These are phyloP conservation scores for Creontiades dilutus DNA, from an alignment of 2,888 invertebrate species.

Conservation along the genomic window DNA sequence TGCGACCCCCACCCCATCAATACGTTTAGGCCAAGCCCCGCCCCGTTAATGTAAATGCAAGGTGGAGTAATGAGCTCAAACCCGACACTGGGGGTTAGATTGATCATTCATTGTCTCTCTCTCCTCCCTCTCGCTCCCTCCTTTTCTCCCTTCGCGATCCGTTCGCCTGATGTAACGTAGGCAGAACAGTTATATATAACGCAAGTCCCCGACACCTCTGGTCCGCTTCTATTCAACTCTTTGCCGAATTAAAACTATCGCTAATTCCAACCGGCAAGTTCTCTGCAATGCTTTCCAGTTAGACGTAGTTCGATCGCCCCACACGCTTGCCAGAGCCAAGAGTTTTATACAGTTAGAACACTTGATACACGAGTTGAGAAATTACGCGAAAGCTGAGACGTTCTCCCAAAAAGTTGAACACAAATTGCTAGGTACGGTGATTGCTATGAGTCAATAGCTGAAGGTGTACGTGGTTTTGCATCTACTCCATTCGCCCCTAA, in stretches of 20 bases:
- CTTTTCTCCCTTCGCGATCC: constrained; percentile 53
- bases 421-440: too few relatives aligned
- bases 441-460: too few relatives aligned
- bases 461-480: too few relatives aligned
- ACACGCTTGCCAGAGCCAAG: too few relatives aligned
- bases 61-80: constrained; percentile 64
- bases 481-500: too few relatives aligned
- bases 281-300: not conserved
- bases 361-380: too few relatives aligned
- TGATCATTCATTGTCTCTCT: constrained; percentile 60
- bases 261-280: not conserved
- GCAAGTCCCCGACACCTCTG: constrained; percentile 46
- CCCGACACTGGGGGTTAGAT: constrained; percentile 61
- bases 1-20: constrained; percentile 47
- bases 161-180: constrained; percentile 50
- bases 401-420: too few relatives aligned
- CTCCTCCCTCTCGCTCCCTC: constrained; percentile 44
- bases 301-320: too few relatives aligned
- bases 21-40: constrained; percentile 55
- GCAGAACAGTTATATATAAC: constrained; percentile 56
- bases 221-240: not conserved
- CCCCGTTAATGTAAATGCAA: constrained; percentile 60
- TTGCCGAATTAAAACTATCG: constrained; percentile 28
- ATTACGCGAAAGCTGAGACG: too few relatives aligned
- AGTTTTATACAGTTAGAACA: too few relatives aligned